Conservation (phyloP, 2,113 vertebrate genomes). For the Colistium nudipinnis region DNA sequence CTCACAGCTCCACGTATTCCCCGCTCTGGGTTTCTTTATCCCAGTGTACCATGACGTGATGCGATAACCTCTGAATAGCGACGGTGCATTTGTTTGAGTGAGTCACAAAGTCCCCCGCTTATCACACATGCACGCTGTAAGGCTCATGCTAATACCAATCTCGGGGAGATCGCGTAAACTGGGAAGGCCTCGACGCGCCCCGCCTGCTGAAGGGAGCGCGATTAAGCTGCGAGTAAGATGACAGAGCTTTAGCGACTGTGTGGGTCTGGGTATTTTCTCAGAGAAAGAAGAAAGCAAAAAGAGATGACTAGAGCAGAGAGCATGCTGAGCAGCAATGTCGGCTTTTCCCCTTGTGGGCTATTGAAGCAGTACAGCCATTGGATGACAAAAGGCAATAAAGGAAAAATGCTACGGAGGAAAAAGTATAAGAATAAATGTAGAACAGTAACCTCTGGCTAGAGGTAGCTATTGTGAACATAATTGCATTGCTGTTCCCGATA, state of each 20-base stretch:
- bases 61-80: slow-evolving; percentile 8
- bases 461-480: not conserved
- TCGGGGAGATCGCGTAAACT: slow-evolving; percentile 13
- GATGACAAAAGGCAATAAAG: slow-evolving; percentile 4
- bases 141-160: slow-evolving; percentile 47
- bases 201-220: slow-evolving; percentile 4
- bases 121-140: not conserved
- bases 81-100: slow-evolving; percentile 9
- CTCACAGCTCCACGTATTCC: slow-evolving; percentile 31
- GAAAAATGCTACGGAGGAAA: not conserved
- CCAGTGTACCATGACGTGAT: not conserved
- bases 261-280: slow-evolving; percentile 24
- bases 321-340: not conserved
- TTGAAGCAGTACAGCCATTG: slow-evolving; percentile 3
- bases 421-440: not conserved
- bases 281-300: not conserved
- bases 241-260: slow-evolving; percentile 17
- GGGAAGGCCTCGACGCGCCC: slow-evolving; percentile 7
- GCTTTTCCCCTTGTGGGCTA: slow-evolving; percentile 9
- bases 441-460: not conserved
- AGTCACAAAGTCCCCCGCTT: slow-evolving; percentile 15
- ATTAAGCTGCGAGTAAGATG: slow-evolving; percentile 45
- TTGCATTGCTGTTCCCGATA: not conserved
- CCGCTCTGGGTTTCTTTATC: slow-evolving; percentile 2
- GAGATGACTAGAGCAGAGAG: not conserved